A percentile compares a stretch with the other conserved stretches of the same genome.
These are phyloP conservation scores for Alces alces DNA, from an alignment of 2,113 vertebrate genomes.

Conservation along the genomic window DNA sequence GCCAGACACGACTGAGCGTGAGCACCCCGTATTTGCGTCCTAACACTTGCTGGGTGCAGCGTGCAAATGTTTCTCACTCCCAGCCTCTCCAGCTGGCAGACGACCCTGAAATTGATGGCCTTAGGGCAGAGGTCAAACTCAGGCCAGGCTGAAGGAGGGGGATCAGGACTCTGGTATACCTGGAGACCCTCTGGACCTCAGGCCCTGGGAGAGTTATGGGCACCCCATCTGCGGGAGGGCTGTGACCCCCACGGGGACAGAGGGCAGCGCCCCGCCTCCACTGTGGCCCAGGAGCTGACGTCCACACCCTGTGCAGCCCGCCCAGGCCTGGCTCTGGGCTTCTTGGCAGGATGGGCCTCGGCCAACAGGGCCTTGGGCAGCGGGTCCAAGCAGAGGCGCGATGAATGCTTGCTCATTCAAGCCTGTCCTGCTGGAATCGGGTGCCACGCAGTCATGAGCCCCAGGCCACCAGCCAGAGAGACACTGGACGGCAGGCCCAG, in stretches of 20 bases:
- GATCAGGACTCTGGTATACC: neutral
- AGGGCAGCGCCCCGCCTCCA: neutral
- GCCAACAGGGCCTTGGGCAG: too few relatives aligned
- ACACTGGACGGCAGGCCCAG: neutral
- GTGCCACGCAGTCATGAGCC: neutral
- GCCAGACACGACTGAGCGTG: neutral
- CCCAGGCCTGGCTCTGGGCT: neutral
- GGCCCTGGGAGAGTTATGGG: too few relatives aligned
- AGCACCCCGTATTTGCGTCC: accelerated
- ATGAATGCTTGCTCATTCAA: neutral
- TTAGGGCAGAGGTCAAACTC: neutral
- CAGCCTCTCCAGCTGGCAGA: neutral
- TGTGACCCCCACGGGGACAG: neutral
- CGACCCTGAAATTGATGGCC: neutral
- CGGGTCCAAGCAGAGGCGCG: neutral
- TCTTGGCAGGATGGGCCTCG: accelerated
- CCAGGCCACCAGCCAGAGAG: neutral
- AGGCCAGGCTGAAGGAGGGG: accelerated
- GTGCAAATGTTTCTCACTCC: neutral
- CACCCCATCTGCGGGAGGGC: neutral
- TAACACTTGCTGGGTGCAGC: neutral
- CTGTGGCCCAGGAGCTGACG: neutral
- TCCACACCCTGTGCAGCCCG: accelerated
- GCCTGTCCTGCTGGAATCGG: neutral
- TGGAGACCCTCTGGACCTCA: neutral